Evolutionary conservation across 2,888 invertebrate genomes (phyloP).

Genomic region (Steinernema carpocapsae): DNA sequence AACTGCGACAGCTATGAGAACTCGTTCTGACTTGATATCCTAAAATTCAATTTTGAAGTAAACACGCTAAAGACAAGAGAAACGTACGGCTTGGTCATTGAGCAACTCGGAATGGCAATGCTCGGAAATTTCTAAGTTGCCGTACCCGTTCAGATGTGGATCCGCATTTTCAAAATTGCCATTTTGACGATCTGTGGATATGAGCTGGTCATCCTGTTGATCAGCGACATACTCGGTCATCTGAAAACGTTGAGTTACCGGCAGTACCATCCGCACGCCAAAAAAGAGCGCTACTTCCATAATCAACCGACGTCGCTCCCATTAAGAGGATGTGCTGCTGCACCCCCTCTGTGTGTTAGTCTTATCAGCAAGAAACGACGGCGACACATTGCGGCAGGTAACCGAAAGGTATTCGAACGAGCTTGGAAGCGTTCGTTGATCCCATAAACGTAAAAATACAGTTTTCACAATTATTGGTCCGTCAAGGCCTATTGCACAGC

Average conservation of each 20-base stretch:
- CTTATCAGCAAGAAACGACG: too few species aligned
- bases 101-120: conserved; percentile 7
- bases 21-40: conserved; percentile 56
- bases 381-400: too few species aligned
- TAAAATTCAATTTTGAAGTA: conserved; percentile 41
- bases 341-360: too few species aligned
- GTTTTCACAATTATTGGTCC: too few species aligned
- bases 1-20: conserved; percentile 55
- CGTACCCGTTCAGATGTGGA: not conserved
- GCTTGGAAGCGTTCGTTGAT: too few species aligned
- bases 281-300: too few species aligned
- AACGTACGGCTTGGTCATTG: not conserved
- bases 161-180: not conserved
- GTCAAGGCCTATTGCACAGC: not conserved
- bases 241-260: conserved; percentile 5
- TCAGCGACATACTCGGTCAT: conserved; percentile 22
- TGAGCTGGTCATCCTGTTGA: not conserved
- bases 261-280: too few species aligned
- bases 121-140: not conserved
- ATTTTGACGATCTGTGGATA: not conserved
- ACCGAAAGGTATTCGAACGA: too few species aligned
- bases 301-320: too few species aligned
- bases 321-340: too few species aligned
- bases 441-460: too few species aligned
- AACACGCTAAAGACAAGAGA: not conserved